Conservation (phyloP, 2,888 invertebrate genomes). For the Drosophila differens region DNA sequence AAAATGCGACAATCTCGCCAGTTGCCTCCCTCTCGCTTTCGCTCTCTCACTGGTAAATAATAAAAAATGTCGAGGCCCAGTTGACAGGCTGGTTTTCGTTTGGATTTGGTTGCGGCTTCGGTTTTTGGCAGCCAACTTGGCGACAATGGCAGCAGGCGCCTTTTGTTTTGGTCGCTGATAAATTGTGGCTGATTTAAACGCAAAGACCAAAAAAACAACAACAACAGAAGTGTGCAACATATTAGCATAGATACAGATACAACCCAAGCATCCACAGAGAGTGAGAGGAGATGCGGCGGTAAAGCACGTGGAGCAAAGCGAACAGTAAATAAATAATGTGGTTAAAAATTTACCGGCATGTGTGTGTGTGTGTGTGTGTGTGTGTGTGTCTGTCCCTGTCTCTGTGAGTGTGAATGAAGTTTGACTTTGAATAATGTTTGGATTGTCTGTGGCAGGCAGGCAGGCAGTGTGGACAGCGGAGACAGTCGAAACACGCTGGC, state of each 20-base stretch:
- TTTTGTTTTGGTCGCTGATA: slow-evolving; percentile 80
- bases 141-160: slow-evolving; percentile 71
- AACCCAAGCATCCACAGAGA: slow-evolving; percentile 3
- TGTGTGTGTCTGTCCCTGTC: background rate
- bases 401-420: slow-evolving; percentile 75
- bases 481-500: slow-evolving; percentile 32
- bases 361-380: slow-evolving; percentile 23
- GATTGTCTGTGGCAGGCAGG: slow-evolving; percentile 77
- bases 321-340: slow-evolving; percentile 81
- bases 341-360: slow-evolving; percentile 73
- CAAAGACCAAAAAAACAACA: slow-evolving; percentile 61
- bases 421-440: slow-evolving; percentile 81
- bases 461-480: slow-evolving; percentile 48
- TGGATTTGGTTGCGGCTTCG: slow-evolving; percentile 62
- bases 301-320: slow-evolving; percentile 40
- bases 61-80: slow-evolving; percentile 50
- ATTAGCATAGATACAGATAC: slow-evolving; percentile 65
- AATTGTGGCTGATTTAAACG: slow-evolving; percentile 80
- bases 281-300: background rate
- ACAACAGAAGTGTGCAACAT: slow-evolving; percentile 69
- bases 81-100: slow-evolving; percentile 65
- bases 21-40: too few relatives aligned
- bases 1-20: slow-evolving; percentile 61
- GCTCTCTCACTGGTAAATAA: slow-evolving; percentile 32
- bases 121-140: slow-evolving; percentile 80